These are phyloP conservation scores for Petrocephalus microphthalmus DNA, from an alignment of 2,113 vertebrate genomes.

Conservation along the genomic window DNA sequence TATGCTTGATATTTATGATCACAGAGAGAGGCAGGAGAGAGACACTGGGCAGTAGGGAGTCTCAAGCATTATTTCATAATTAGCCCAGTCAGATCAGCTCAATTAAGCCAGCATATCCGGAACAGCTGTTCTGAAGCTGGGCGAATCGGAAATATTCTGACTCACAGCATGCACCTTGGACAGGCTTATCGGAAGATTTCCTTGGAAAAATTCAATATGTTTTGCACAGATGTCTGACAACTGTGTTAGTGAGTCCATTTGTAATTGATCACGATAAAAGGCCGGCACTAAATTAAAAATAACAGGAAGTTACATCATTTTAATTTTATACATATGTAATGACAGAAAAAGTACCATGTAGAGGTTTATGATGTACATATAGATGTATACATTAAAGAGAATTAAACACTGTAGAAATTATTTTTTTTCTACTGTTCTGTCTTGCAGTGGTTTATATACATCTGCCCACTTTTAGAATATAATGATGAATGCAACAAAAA, in stretches of 20 bases:
- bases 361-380: not conserved
- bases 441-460: not conserved
- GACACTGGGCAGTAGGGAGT: not conserved
- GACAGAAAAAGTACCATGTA: not conserved
- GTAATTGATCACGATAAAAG: not conserved
- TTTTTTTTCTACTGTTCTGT: not conserved
- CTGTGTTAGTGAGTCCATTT: not conserved
- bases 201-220: constrained; percentile 19
- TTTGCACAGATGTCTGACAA: constrained; percentile 16
- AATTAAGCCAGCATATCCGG: constrained; percentile 25
- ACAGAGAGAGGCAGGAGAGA: constrained; percentile 11
- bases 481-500: not conserved
- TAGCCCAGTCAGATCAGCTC: constrained; percentile 19
- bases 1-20: constrained; percentile 21
- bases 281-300: not conserved
- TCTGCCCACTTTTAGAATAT: not conserved
- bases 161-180: constrained; percentile 13
- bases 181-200: constrained; percentile 1
- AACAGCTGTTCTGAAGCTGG: not conserved
- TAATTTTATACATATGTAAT: not conserved
- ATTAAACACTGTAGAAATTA: not conserved
- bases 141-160: constrained; percentile 14
- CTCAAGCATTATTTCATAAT: constrained; percentile 26
- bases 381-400: not conserved
- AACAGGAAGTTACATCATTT: not conserved